These are phyloP conservation scores for Crotalus helleri DNA, from an alignment of 2,113 vertebrate species.

Conservation along the genomic window DNA sequence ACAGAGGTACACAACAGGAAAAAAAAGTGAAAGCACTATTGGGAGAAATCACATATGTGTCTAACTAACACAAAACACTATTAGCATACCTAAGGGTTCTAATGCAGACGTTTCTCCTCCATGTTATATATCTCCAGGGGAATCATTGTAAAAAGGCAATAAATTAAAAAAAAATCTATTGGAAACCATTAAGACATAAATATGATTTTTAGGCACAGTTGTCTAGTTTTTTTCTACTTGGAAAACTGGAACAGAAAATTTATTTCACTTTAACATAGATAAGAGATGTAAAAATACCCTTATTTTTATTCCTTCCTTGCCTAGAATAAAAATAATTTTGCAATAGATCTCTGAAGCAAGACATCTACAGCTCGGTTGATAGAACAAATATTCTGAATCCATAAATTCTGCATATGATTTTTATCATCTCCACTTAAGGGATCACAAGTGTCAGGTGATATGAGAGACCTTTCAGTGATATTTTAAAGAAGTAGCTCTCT, in stretches of 20 bases:
- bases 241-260: slow-evolving; percentile 45
- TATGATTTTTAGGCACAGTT: slow-evolving; percentile 64
- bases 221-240: slow-evolving; percentile 26
- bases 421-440: neutral
- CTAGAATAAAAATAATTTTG: slow-evolving; percentile 12
- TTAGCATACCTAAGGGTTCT: slow-evolving; percentile 84
- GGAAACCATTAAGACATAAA: slow-evolving; percentile 71
- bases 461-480: neutral
- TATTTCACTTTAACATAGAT: slow-evolving; percentile 52
- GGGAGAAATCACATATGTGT: slow-evolving; percentile 76
- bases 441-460: too few species aligned
- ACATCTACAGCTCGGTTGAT: neutral
- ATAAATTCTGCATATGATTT: neutral
- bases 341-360: slow-evolving; percentile 28
- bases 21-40: slow-evolving; percentile 71
- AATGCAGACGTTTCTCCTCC: slow-evolving; percentile 85
- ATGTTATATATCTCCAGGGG: slow-evolving; percentile 82
- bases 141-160: slow-evolving; percentile 80
- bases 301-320: slow-evolving; percentile 15
- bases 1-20: slow-evolving; percentile 72
- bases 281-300: slow-evolving; percentile 44
- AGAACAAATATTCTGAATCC: neutral
- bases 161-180: slow-evolving; percentile 78
- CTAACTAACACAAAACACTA: slow-evolving; percentile 81
- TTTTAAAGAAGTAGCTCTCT: neutral